Evolutionary conservation across 1,140 invertebrate genomes (phyloP).

Genomic region (Sitobion miscanthi): DNA sequence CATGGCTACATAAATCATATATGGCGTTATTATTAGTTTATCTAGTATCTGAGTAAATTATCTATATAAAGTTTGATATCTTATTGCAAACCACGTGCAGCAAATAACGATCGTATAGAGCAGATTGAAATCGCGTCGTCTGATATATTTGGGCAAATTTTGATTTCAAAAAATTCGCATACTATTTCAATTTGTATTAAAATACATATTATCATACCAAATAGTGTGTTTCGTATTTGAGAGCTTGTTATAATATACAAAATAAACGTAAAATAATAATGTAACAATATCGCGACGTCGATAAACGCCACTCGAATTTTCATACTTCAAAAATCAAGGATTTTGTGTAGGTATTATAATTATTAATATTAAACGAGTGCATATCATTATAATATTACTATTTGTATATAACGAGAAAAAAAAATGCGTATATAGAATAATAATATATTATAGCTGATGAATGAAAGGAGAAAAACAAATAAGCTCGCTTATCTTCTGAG

Average conservation of each 20-base stretch:
- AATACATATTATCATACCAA: not conserved
- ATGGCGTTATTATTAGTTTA: not conserved
- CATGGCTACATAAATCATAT: not conserved
- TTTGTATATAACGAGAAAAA: not conserved
- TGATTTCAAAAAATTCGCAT: not conserved
- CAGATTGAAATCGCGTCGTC: not conserved
- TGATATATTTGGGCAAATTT: not conserved
- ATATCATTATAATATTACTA: not conserved
- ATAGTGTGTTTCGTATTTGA: not conserved
- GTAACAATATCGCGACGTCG: not conserved
- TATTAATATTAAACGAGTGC: not conserved
- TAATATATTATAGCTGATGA: not conserved
- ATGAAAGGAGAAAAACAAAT: conserved; percentile 1
- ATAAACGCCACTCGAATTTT: not conserved
- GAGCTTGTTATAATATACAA: not conserved
- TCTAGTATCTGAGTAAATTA: not conserved
- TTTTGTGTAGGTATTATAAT: not conserved
- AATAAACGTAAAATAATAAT: not conserved
- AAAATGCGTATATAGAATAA: not conserved
- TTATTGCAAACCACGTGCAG: not conserved
- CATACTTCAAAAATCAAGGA: not conserved
- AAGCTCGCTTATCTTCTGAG: not conserved
- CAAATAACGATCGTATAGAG: not conserved
- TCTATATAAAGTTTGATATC: conserved; percentile 8
- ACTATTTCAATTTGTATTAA: not conserved